A percentile compares a stretch with the other conserved stretches of the same genome.
Evolutionary conservation across 2,113 vertebrate species (phyloP).

Genomic region (Chrysemys picta): DNA sequence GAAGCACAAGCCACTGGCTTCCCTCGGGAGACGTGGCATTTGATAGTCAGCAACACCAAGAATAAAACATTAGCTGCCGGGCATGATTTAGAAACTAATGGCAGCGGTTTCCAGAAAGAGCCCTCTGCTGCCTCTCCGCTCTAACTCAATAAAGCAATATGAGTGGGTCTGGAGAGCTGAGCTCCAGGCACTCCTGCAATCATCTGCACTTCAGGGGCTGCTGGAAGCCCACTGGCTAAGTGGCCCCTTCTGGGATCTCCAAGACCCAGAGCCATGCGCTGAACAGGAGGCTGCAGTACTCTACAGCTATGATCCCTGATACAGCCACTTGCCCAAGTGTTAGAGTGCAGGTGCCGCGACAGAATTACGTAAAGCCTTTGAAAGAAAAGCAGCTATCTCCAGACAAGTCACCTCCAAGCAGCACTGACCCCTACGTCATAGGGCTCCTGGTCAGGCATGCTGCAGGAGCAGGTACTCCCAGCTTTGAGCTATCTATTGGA

Average conservation of each 20-base stretch:
- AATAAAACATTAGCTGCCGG: neutral
- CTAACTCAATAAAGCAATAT: neutral
- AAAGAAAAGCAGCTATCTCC: neutral
- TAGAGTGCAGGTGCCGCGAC: too few relatives aligned
- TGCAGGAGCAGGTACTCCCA: neutral
- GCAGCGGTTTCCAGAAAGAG: neutral
- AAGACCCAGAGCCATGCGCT: neutral
- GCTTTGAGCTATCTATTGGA: neutral
- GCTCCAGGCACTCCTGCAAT: fast-evolving
- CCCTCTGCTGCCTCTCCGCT: neutral
- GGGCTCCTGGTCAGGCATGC: neutral
- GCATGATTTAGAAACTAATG: neutral
- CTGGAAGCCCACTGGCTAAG: neutral
- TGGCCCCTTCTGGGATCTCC: neutral
- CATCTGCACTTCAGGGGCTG: neutral
- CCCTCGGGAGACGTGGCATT: fast-evolving
- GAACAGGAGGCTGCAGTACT: neutral
- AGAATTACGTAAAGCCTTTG: neutral
- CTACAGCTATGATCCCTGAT: too few relatives aligned
- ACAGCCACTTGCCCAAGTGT: too few relatives aligned
- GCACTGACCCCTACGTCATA: neutral
- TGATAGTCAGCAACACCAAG: neutral
- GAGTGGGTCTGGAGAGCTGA: neutral
- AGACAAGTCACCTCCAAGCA: neutral
- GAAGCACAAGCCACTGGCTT: fast-evolving